Evolutionary conservation across 2,113 vertebrate genomes (phyloP).

Genomic region (Calypte anna): DNA sequence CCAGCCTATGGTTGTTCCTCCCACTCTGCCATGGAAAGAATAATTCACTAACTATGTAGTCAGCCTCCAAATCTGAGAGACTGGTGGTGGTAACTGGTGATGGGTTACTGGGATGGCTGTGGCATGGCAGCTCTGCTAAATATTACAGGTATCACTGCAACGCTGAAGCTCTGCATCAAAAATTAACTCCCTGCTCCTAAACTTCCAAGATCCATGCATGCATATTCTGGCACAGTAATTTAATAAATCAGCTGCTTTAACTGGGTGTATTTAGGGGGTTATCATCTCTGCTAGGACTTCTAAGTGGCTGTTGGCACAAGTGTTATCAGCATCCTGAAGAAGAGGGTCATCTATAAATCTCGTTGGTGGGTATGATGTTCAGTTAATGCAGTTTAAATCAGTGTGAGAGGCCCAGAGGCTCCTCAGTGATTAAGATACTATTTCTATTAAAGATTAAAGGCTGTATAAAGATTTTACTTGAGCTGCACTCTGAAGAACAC

Average conservation of each 20-base stretch:
- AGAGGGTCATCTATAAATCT: background rate
- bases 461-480: background rate
- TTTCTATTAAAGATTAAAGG: background rate
- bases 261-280: background rate
- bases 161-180: background rate
- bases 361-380: background rate
- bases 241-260: background rate
- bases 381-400: background rate
- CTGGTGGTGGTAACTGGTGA: background rate
- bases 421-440: background rate
- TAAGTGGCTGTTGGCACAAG: background rate
- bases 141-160: background rate
- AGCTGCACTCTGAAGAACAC: background rate
- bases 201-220: background rate
- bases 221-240: background rate
- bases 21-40: constrained; percentile 9
- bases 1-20: background rate
- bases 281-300: background rate
- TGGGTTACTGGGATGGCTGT: background rate
- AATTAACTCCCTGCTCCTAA: background rate
- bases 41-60: background rate
- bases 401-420: background rate
- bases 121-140: background rate
- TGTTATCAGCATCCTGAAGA: background rate
- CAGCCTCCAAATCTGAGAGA: background rate